phyloP scores from a whole-genome alignment of 2,888 invertebrate genomes.

The Acanthosepion lycidas region DNA sequence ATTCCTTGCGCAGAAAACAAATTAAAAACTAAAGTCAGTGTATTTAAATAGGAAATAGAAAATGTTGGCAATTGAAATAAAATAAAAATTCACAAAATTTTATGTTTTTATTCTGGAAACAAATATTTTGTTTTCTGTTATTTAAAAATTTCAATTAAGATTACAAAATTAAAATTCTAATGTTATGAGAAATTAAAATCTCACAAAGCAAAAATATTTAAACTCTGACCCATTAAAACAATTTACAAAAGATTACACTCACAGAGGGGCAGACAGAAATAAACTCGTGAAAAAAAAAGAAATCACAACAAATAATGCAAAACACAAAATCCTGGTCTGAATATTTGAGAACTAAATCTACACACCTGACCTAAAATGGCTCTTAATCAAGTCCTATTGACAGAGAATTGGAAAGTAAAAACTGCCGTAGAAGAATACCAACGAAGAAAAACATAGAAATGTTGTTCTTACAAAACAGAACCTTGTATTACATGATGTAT shows the following conservation, averaged over 20 bases:
- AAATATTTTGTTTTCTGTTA: background rate
- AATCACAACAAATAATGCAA: background rate
- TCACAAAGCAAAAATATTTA: background rate
- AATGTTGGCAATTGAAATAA: no score
- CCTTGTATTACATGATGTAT: background rate
- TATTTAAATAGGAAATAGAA: no score
- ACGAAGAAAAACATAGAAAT: background rate
- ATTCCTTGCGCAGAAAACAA: no score
- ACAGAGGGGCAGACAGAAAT: background rate
- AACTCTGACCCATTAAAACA: background rate
- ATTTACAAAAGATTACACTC: background rate
- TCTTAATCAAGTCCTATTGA: conserved; percentile 33
- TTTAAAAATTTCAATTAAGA: no score
- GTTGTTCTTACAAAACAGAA: background rate
- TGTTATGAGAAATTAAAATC: background rate
- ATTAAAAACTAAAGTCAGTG: no score
- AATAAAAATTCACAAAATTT: background rate
- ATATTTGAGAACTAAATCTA: background rate
- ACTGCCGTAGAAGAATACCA: background rate
- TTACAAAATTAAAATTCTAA: background rate
- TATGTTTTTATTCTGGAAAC: background rate
- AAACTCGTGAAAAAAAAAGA: background rate
- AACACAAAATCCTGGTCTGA: background rate
- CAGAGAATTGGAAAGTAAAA: background rate
- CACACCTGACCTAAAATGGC: conserved; percentile 13